Evolutionary conservation across 2,888 invertebrate genomes (phyloP).

Genomic region (Sesia apiformis): DNA sequence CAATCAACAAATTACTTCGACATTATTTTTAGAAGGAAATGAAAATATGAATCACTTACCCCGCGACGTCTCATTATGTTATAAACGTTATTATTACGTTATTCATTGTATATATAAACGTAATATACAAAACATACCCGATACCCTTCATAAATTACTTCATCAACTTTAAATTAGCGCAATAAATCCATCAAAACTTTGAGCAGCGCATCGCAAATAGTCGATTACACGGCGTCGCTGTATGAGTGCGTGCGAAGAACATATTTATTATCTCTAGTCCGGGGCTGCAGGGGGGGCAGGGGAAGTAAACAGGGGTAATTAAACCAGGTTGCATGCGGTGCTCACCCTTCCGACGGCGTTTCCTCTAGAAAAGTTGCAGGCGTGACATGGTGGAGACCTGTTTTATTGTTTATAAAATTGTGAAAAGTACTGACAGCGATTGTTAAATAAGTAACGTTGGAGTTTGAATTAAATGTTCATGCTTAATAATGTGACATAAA

Average conservation of each 20-base stretch:
- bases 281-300: conserved; percentile 1
- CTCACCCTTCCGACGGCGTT: conserved; percentile 15
- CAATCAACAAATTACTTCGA: too few species aligned
- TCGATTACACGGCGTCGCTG: conserved; percentile 9
- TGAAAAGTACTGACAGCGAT: not conserved
- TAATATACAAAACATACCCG: too few species aligned
- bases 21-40: too few species aligned
- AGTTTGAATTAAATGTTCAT: too few species aligned
- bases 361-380: conserved; percentile 6
- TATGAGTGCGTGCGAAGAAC: conserved; percentile 16
- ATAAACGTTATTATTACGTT: too few species aligned
- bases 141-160: not conserved
- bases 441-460: not conserved
- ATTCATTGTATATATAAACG: too few species aligned
- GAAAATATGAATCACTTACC: too few species aligned
- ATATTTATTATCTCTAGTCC: conserved; percentile 15
- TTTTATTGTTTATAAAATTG: not conserved
- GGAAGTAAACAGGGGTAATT: conserved; percentile 19
- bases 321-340: conserved; percentile 12
- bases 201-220: conserved; percentile 7
- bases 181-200: conserved; percentile 7
- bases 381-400: conserved; percentile 5
- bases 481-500: too few species aligned
- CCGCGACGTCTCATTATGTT: too few species aligned
- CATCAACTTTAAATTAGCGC: not conserved